phyloP scores from a whole-genome alignment of 1,140 invertebrate species.

The Heliconius himera region DNA sequence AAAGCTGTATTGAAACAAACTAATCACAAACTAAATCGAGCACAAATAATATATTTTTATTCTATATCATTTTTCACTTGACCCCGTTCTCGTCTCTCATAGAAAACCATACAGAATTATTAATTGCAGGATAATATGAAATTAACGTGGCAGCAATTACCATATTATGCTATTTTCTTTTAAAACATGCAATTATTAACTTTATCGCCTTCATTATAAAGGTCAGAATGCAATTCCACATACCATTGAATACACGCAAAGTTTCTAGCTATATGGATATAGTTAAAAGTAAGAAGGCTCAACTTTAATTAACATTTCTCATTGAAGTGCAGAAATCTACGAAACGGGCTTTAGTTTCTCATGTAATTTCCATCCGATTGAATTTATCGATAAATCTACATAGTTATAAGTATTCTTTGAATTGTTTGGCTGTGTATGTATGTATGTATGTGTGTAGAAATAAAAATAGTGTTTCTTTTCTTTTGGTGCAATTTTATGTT shows the following conservation, averaged over 20 bases:
- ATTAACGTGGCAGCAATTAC: slow-evolving; percentile 37
- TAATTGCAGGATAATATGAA: slow-evolving; percentile 35
- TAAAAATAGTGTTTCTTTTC: neutral
- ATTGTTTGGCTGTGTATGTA: neutral
- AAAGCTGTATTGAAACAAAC: neutral
- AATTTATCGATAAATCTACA: slow-evolving; percentile 2
- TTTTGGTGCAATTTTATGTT: neutral
- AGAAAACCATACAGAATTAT: slow-evolving; percentile 28
- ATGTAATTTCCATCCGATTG: slow-evolving; percentile 11
- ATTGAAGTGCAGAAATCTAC: slow-evolving; percentile 10
- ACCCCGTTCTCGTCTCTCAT: neutral
- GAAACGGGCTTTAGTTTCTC: slow-evolving; percentile 5
- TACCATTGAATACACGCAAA: neutral
- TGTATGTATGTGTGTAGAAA: no score
- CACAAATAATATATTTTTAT: neutral
- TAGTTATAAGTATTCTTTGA: slow-evolving; percentile 11
- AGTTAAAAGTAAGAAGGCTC: slow-evolving; percentile 12
- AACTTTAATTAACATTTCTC: slow-evolving; percentile 14
- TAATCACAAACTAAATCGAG: neutral
- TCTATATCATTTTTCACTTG: neutral
- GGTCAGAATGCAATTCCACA: slow-evolving; percentile 20
- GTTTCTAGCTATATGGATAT: slow-evolving; percentile 8
- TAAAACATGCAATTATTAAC: slow-evolving; percentile 15
- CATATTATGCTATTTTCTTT: slow-evolving; percentile 36
- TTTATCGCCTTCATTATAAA: slow-evolving; percentile 10